Conservation (phyloP, 53 echinoderm and acorn worm species). For the Echinarachnius parma region DNA sequence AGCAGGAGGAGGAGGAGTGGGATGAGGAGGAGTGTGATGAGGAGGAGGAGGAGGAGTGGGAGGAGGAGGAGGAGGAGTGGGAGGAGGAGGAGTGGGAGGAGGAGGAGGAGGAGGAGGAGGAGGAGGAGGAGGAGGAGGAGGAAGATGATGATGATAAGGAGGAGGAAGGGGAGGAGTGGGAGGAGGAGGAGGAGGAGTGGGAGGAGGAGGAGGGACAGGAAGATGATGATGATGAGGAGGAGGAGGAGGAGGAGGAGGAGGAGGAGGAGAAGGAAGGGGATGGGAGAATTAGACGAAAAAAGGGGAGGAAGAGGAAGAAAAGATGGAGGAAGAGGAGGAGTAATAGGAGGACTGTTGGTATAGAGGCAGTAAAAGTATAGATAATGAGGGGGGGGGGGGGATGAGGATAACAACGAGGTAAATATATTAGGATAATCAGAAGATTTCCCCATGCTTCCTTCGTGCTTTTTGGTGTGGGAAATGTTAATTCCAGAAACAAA, state of each 20-base stretch:
- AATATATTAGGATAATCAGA: too few relatives aligned
- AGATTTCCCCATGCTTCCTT: too few relatives aligned
- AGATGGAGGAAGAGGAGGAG: neutral
- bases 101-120: neutral
- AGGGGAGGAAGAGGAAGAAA: neutral
- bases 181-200: neutral
- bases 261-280: neutral
- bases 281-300: neutral
- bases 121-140: neutral
- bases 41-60: neutral
- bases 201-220: constrained; percentile 8
- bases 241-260: neutral
- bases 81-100: constrained; percentile 6
- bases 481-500: too few relatives aligned
- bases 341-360: neutral
- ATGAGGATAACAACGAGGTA: too few relatives aligned
- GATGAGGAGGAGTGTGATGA: too few relatives aligned
- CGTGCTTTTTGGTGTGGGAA: too few relatives aligned
- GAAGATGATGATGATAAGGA: too few relatives aligned
- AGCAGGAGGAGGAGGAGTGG: too few relatives aligned
- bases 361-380: neutral
- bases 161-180: neutral
- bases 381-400: neutral
- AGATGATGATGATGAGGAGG: neutral
- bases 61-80: neutral